These are phyloP conservation scores for Tromatobia lineatoria DNA, from an alignment of 2,888 invertebrate genomes.

Conservation along the genomic window DNA sequence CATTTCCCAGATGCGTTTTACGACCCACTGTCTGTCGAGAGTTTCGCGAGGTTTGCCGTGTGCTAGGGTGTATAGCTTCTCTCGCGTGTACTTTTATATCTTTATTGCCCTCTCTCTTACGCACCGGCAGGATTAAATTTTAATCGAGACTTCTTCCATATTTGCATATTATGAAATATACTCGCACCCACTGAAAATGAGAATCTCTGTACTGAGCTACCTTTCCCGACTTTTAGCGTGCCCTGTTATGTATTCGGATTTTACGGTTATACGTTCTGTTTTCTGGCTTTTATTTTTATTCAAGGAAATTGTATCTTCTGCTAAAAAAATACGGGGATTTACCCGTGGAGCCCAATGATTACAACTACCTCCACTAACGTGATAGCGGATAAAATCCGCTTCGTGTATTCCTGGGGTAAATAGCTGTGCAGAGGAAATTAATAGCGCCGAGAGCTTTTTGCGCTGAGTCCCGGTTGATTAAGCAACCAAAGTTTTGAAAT, in stretches of 20 bases:
- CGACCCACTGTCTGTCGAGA: constrained; percentile 67
- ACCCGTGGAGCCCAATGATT: neutral
- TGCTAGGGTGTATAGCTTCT: constrained; percentile 40
- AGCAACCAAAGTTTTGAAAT: constrained; percentile 43
- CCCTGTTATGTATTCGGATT: constrained; percentile 49
- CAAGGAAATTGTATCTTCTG: neutral
- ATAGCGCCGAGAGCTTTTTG: constrained; percentile 18
- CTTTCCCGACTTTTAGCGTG: neutral
- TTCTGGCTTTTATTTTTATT: neutral
- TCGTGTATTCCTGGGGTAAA: constrained; percentile 32
- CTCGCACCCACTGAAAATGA: constrained; percentile 67
- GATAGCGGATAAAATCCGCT: neutral
- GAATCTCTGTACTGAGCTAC: constrained; percentile 56
- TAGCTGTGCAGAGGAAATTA: constrained; percentile 13
- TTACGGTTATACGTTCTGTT: constrained; percentile 32
- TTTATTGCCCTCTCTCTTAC: constrained; percentile 24
- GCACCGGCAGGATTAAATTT: constrained; percentile 70
- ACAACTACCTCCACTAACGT: neutral
- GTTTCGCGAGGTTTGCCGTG: constrained; percentile 62
- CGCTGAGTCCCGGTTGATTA: constrained; percentile 39
- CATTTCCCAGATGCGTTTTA: constrained; percentile 74
- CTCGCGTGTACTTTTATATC: constrained; percentile 36
- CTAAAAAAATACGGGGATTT: constrained; percentile 1
- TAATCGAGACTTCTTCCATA: constrained; percentile 71
- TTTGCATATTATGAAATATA: constrained; percentile 73